Evolutionary conservation across 1,140 invertebrate species (phyloP), one percentile per base, ranked within the genome.

Genomic region (Drosophila tsacasi): DNA sequence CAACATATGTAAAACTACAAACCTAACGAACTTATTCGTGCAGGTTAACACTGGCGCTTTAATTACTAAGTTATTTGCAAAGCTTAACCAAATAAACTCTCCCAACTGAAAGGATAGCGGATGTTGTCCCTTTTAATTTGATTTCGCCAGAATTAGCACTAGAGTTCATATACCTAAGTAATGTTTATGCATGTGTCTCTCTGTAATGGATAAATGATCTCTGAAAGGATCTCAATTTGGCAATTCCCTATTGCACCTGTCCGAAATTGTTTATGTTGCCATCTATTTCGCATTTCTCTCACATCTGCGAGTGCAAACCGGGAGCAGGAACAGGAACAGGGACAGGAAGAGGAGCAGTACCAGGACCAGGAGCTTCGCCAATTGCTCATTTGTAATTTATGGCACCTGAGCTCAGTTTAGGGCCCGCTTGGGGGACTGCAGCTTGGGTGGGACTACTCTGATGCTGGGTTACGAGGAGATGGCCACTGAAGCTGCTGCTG

Each of bases 331-430:
- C 30, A 32, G 27, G 35, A 39, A 17, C 17, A n/a, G 35, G 35
- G 32, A 10, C 52, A 50, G 67, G 44, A 54, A 57, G 74, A 61
- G 49, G 44, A 23, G 2, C 35, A 55, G 23, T 3, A 15, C 3
- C 32, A 25, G 25, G 32, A 19, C 49, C 49, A 52, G 49, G n/a
- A 52, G 25, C 49, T 50, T 50, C 49, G 69, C 80, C 83, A 87
- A 83, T 83, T 87, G 72, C 68, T 89, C 81, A 87, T 87, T 81
- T 87, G 73, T 84, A 84, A 87, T 87, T 87, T 87, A 87, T 87
- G 77, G 69, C 68, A 75, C 77, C 81, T 89, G 81, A 57, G 77
- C 67, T 77, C 64, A 74, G 62, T 89, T 87, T 89, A 84, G 84
- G 76, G 50, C 66, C 61, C 81, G 60, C 74, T 58, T 79, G 78